Conservation (phyloP, 1,140 invertebrate genomes). For the Trichogramma pretiosum region DNA sequence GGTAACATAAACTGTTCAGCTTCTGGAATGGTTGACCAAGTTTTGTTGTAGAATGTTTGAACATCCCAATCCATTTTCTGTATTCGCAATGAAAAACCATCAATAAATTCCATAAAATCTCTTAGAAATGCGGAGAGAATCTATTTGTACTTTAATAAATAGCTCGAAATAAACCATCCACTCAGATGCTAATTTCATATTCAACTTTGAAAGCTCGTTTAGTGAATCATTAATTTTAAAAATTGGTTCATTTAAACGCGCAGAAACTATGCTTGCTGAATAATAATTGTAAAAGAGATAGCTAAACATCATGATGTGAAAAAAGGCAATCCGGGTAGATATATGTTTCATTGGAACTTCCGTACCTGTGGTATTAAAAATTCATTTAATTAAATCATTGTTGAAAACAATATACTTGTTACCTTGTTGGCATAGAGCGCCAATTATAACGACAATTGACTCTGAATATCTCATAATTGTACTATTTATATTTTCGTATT, state of each 20-base stretch:
- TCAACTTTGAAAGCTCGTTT: slow-evolving; percentile 23
- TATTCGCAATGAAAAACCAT: no score
- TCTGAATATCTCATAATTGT: not conserved
- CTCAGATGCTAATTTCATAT: slow-evolving; percentile 29
- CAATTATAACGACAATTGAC: not conserved
- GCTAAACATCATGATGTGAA: slow-evolving; percentile 28
- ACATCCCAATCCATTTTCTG: no score
- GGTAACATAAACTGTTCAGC: slow-evolving; percentile 6
- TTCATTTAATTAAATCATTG: no score
- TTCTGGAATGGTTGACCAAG: slow-evolving; percentile 17
- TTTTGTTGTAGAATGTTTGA: not conserved
- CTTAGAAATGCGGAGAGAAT: no score
- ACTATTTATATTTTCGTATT: not conserved
- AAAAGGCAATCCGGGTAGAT: slow-evolving; percentile 23
- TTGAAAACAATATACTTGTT: not conserved
- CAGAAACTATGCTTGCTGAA: slow-evolving; percentile 33
- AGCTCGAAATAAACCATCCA: slow-evolving; percentile 28
- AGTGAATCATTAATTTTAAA: slow-evolving; percentile 37
- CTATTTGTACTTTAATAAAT: slow-evolving; percentile 28
- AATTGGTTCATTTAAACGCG: slow-evolving; percentile 30
- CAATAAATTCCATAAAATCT: no score
- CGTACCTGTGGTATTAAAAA: not conserved
- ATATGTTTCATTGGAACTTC: not conserved
- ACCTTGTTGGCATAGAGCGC: slow-evolving; percentile 2
- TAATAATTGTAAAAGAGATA: slow-evolving; percentile 37